Conservation (phyloP, 2,113 vertebrate genomes). For the Laticauda laticaudata region DNA sequence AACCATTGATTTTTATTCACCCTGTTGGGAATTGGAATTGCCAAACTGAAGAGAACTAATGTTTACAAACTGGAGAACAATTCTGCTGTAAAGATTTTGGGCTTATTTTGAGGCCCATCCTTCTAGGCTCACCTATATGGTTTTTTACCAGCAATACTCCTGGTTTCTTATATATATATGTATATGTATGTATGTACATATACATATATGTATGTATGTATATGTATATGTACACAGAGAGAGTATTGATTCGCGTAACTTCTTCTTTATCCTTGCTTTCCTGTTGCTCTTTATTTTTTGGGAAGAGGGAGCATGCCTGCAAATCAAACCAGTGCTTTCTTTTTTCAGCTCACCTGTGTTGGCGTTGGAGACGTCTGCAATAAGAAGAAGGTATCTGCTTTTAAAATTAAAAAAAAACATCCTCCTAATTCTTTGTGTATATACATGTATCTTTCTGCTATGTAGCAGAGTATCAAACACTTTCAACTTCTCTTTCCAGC, state of each 20-base stretch:
- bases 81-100: not conserved
- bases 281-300: not conserved
- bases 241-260: not conserved
- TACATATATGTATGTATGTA: too few relatives aligned
- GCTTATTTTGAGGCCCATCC: not conserved
- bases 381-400: constrained; percentile 86
- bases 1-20: too few relatives aligned
- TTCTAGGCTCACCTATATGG: not conserved
- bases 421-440: not conserved
- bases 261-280: not conserved
- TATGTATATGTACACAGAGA: too few relatives aligned
- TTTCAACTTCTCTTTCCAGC: not conserved
- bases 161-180: not conserved
- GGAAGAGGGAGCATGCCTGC: not conserved
- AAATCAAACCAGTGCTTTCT: constrained; percentile 33
- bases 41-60: not conserved
- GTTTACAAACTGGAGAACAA: not conserved
- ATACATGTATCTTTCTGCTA: not conserved
- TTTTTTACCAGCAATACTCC: not conserved
- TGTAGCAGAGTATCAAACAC: not conserved
- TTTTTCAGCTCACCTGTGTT: constrained; percentile 89
- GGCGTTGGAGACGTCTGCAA: constrained; percentile 94
- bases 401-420: not conserved
- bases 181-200: too few relatives aligned
- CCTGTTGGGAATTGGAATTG: not conserved